Conservation (phyloP, 1,140 invertebrate species). For the Caerostris darwini region DNA sequence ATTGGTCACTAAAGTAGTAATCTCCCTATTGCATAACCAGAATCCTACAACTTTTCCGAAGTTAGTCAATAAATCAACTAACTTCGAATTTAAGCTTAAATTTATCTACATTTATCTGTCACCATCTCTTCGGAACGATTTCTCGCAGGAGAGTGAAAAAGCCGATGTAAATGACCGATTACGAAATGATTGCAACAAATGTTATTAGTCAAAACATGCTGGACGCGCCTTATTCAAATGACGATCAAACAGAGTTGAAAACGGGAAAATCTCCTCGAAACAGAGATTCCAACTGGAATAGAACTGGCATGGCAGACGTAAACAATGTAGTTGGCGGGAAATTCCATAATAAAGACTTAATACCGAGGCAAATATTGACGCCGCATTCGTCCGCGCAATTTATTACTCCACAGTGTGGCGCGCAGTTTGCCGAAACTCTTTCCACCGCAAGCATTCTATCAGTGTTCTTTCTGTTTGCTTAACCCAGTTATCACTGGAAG, state of each 20-base stretch:
- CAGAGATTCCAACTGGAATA: slow-evolving; percentile 2
- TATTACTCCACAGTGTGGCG: slow-evolving; percentile 74
- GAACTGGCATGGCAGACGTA: slow-evolving; percentile 63
- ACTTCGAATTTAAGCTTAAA: background rate
- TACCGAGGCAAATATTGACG: slow-evolving; percentile 78
- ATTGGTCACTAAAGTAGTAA: too few species aligned
- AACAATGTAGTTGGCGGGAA: slow-evolving; percentile 69
- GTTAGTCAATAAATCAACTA: background rate
- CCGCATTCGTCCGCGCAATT: slow-evolving; percentile 76
- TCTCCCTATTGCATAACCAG: too few species aligned
- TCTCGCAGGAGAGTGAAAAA: background rate
- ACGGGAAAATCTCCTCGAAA: slow-evolving; percentile 21
- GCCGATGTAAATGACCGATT: background rate
- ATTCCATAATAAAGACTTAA: slow-evolving; percentile 78
- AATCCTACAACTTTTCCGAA: too few species aligned
- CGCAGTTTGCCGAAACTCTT: slow-evolving; percentile 76
- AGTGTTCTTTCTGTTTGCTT: slow-evolving; percentile 77
- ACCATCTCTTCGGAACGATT: background rate
- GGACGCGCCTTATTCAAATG: background rate
- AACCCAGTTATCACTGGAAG: slow-evolving; percentile 77
- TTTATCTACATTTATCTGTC: background rate
- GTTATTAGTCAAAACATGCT: background rate
- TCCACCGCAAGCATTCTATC: slow-evolving; percentile 77
- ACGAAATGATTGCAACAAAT: slow-evolving; percentile 1
- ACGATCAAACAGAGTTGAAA: background rate